phyloP scores from a whole-genome alignment of 2,888 invertebrate genomes.

The Caenorhabditis sulstoni region DNA sequence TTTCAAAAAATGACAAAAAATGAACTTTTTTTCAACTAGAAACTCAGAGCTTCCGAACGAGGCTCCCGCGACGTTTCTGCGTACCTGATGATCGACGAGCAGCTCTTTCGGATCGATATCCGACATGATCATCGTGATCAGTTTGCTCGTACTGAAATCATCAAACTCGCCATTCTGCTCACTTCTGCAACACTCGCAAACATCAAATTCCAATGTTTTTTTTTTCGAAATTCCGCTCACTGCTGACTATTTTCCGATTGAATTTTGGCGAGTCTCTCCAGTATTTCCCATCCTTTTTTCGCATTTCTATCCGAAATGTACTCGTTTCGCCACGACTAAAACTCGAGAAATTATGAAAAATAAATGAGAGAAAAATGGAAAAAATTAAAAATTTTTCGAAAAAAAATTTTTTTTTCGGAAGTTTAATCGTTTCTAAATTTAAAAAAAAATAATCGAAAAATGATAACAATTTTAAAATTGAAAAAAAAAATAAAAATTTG shows the following conservation, averaged over 20 bases:
- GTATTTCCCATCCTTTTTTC: slow-evolving; percentile 46
- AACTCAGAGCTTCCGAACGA: too few species aligned
- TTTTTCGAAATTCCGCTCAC: neutral
- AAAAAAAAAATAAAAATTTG: too few species aligned
- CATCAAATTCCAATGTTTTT: neutral
- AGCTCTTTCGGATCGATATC: slow-evolving; percentile 40
- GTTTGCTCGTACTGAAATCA: slow-evolving; percentile 47
- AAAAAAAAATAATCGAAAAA: too few species aligned
- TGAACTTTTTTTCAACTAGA: too few species aligned
- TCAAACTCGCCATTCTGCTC: too few species aligned
- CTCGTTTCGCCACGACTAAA: slow-evolving; percentile 33
- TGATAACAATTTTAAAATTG: too few species aligned
- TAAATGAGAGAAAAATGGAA: neutral
- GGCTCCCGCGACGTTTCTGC: too few species aligned
- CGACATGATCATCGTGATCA: slow-evolving; percentile 48
- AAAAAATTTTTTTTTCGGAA: neutral
- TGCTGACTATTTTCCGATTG: slow-evolving; percentile 18
- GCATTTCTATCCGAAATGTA: slow-evolving; percentile 35
- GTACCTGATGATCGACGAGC: slow-evolving; percentile 43
- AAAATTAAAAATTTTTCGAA: neutral
- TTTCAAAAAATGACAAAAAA: too few species aligned
- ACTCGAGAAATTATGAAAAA: neutral
- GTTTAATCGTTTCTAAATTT: too few species aligned
- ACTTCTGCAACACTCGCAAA: slow-evolving; percentile 1
- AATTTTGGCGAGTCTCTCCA: slow-evolving; percentile 32